A percentile compares a stretch with the other conserved stretches of the same genome.
Conservation (phyloP, 2,797 vertebrate species). For the Hipposideros larvatus region DNA sequence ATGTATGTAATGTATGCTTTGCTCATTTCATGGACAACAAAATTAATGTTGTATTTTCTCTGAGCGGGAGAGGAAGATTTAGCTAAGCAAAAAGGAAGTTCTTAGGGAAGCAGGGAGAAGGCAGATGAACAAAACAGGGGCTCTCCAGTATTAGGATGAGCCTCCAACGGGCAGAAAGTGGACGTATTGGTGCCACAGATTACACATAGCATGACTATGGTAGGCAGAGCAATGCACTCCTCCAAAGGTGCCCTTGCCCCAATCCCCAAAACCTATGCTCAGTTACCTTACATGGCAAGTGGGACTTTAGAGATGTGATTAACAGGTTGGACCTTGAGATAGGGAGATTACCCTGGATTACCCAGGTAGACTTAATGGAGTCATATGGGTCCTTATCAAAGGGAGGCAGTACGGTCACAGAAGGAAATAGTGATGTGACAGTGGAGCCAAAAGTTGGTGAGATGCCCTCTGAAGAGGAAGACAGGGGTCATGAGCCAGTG, state of each 20-base stretch:
- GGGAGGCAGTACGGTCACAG: not conserved
- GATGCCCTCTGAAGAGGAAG: not conserved
- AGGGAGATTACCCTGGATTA: not conserved
- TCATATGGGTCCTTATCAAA: not conserved
- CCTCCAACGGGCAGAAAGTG: not conserved
- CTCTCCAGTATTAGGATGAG: not conserved
- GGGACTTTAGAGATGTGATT: not conserved
- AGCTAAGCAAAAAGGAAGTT: not conserved
- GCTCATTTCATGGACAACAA: not conserved
- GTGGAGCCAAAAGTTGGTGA: not conserved
- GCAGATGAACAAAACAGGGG: not conserved
- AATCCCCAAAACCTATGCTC: not conserved
- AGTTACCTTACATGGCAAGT: not conserved
- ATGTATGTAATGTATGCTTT: not conserved
- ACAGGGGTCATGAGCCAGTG: not conserved
- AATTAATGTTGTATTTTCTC: not conserved
- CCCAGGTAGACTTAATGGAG: not conserved
- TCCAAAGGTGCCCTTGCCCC: not conserved
- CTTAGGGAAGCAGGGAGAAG: not conserved
- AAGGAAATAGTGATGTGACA: not conserved
- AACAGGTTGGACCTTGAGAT: not conserved
- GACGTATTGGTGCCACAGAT: fast-evolving
- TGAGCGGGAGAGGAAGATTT: not conserved
- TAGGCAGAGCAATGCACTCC: not conserved
- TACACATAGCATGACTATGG: fast-evolving